A percentile compares a stretch with the other conserved stretches of the same genome.
phyloP scores from a whole-genome alignment of 2,888 invertebrate genomes.

The Volucella inanis region DNA sequence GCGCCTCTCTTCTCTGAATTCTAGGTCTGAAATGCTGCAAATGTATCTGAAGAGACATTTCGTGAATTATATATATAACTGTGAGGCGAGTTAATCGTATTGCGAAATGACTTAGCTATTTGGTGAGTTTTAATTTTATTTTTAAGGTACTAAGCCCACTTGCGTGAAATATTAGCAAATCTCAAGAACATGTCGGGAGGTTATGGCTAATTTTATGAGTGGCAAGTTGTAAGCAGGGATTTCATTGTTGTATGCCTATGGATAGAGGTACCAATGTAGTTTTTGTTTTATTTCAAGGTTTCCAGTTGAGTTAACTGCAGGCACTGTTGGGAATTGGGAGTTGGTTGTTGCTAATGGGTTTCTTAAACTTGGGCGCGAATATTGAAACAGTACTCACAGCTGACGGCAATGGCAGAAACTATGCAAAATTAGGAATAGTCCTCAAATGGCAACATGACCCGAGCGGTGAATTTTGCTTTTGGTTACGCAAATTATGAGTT shows the following conservation, averaged over 20 bases:
- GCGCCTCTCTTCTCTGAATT: constrained; percentile 5
- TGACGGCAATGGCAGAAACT: background rate
- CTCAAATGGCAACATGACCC: background rate
- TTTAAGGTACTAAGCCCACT: constrained; percentile 4
- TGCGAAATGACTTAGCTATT: constrained; percentile 49
- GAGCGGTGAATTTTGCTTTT: too few relatives aligned
- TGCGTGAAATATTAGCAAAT: constrained; percentile 41
- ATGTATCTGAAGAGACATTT: constrained; percentile 38
- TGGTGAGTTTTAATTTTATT: constrained; percentile 1
- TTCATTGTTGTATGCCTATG: constrained; percentile 31
- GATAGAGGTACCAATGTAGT: constrained; percentile 30
- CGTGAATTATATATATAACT: constrained; percentile 30
- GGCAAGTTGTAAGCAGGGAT: constrained; percentile 18
- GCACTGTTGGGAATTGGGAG: background rate
- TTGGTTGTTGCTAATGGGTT: constrained; percentile 29
- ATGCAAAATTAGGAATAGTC: background rate
- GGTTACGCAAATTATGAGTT: too few relatives aligned
- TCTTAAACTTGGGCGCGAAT: constrained; percentile 22
- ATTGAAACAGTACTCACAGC: background rate
- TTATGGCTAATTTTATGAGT: constrained; percentile 49
- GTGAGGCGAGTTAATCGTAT: background rate
- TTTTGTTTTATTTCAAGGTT: background rate
- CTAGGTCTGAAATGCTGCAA: constrained; percentile 18
- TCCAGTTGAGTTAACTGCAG: too few relatives aligned
- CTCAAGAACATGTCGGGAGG: constrained; percentile 22